A percentile compares a stretch with the other conserved stretches of the same genome.
Evolutionary conservation across 2,113 vertebrate species (phyloP).

Genomic region (Sclerurus mexicanus): DNA sequence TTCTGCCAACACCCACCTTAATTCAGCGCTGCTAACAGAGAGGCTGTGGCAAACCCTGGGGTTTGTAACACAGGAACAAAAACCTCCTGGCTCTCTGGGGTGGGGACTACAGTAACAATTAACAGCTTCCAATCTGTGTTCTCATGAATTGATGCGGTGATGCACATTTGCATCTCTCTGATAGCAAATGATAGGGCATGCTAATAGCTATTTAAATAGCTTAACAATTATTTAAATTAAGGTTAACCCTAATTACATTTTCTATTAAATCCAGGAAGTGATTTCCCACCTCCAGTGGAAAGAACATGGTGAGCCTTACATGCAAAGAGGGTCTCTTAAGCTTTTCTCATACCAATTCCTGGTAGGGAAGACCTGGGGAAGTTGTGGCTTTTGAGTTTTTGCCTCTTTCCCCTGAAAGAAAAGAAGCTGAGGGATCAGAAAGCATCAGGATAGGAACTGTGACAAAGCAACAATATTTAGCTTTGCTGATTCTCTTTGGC

Average conservation of each 20-base stretch:
- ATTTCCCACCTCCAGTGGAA: neutral
- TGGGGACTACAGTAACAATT: neutral
- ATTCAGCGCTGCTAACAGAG: neutral
- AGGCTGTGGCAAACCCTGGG: neutral
- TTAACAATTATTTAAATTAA: constrained; percentile 33
- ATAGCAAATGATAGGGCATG: constrained; percentile 31
- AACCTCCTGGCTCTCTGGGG: neutral
- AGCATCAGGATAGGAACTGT: neutral
- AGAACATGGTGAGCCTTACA: neutral
- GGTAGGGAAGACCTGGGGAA: neutral
- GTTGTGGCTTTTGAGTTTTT: neutral
- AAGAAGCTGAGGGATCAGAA: neutral
- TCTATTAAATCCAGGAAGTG: neutral
- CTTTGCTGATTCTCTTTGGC: neutral
- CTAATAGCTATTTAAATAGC: constrained; percentile 21
- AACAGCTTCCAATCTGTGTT: neutral
- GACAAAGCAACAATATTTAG: neutral
- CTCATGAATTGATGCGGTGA: neutral
- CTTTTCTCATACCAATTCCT: neutral
- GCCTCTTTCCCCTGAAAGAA: neutral
- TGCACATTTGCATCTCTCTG: constrained; percentile 42
- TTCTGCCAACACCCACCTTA: neutral
- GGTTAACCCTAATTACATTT: constrained; percentile 19
- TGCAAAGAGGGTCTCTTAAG: neutral
- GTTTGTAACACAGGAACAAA: neutral